Percentiles rank a stretch among this genome's conserved stretches.
Conservation (phyloP, 2,888 invertebrate species). For the Temnothorax unifasciatus region DNA sequence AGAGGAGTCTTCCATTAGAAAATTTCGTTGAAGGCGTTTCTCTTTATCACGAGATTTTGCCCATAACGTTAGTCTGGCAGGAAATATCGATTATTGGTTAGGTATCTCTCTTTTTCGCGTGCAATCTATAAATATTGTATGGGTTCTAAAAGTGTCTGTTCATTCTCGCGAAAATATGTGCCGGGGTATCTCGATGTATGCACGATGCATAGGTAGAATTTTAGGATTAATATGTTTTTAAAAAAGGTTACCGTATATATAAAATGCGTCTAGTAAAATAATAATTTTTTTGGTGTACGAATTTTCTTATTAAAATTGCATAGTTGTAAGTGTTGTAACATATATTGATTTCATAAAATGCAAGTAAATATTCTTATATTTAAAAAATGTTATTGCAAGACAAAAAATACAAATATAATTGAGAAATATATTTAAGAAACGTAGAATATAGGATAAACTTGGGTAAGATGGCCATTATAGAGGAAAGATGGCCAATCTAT, state of each 20-base stretch:
- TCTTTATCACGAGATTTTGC: slow-evolving; percentile 34
- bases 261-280: not conserved
- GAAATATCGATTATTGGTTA: slow-evolving; percentile 54
- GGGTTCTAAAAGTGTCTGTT: slow-evolving; percentile 47
- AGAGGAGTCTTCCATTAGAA: slow-evolving; percentile 25
- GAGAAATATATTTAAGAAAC: slow-evolving; percentile 7
- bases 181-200: not conserved
- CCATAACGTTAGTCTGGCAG: slow-evolving; percentile 21
- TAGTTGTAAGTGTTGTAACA: not conserved
- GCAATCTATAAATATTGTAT: slow-evolving; percentile 54
- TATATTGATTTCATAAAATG: not conserved
- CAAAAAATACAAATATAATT: not conserved
- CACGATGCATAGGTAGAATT: not conserved
- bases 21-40: slow-evolving; percentile 36
- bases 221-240: slow-evolving; percentile 24
- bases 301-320: not conserved
- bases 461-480: no score
- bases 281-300: not conserved
- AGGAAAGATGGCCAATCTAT: no score
- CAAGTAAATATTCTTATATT: not conserved
- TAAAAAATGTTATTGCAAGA: not conserved
- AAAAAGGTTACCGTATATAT: not conserved
- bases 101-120: slow-evolving; percentile 47
- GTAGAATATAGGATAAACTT: not conserved
- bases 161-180: slow-evolving; percentile 52